Conservation (phyloP, 2,888 invertebrate genomes). For the Gerris lacustris region DNA sequence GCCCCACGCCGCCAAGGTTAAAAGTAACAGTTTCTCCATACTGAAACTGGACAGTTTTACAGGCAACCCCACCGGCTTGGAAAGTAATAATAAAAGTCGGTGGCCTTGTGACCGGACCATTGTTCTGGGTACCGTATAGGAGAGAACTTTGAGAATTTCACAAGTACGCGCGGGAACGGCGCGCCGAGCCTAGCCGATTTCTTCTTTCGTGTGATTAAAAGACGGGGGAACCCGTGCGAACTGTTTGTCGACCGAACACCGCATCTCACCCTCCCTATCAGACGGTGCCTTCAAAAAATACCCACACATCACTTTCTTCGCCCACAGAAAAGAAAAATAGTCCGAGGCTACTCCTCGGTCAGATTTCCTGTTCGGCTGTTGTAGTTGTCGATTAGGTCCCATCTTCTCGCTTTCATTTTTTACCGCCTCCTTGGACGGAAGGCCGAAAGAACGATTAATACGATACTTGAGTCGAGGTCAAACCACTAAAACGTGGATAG, state of each 20-base stretch:
- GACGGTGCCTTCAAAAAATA: no score
- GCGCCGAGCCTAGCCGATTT: not conserved
- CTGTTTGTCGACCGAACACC: not conserved
- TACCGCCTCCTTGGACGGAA: no score
- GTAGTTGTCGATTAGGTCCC: no score
- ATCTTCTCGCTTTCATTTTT: no score
- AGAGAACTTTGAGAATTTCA: not conserved
- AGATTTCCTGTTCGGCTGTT: no score
- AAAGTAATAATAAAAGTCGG: conserved; percentile 3
- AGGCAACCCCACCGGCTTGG: not conserved
- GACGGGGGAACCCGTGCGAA: not conserved
- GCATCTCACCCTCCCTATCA: no score
- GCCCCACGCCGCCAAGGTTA: not conserved
- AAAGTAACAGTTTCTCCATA: not conserved
- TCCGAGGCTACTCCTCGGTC: no score
- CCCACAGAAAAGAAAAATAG: no score
- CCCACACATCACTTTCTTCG: no score
- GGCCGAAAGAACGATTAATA: no score
- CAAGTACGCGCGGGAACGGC: not conserved
- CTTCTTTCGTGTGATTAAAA: not conserved
- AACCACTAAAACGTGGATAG: no score
- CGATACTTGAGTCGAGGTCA: no score
- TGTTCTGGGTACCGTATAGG: not conserved
- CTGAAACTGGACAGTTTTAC: not conserved
- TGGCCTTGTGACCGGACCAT: not conserved